Percentiles rank a stretch among this genome's conserved stretches.
Conservation (phyloP, 2,113 vertebrate genomes). For the Calypte anna region DNA sequence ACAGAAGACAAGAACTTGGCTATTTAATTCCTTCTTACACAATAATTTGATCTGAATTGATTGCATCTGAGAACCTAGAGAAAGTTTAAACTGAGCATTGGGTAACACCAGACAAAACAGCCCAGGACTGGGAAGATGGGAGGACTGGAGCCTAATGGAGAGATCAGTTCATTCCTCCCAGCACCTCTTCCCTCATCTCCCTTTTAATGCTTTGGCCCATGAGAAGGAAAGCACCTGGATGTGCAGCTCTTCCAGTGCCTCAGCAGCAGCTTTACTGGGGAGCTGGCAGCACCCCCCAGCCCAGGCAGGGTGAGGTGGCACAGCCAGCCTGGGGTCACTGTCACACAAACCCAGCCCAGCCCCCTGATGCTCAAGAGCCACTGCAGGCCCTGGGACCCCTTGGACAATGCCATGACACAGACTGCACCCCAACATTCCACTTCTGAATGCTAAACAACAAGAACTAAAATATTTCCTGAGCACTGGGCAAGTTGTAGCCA, state of each 20-base stretch:
- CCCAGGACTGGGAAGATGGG: not conserved
- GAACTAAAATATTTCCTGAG: not conserved
- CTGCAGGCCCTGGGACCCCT: fast-evolving
- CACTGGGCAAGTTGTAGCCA: not conserved
- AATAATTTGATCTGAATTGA: not conserved
- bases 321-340: fast-evolving
- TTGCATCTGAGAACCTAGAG: not conserved
- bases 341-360: not conserved
- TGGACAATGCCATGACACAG: not conserved
- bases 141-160: not conserved
- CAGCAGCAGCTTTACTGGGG: fast-evolving
- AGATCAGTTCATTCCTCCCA: not conserved
- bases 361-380: not conserved
- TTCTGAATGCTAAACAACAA: not conserved
- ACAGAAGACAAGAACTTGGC: not conserved
- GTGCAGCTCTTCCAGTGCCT: not conserved
- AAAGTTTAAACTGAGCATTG: not conserved
- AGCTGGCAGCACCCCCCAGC: not conserved
- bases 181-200: not conserved
- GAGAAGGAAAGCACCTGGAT: fast-evolving
- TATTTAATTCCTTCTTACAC: not conserved
- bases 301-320: fast-evolving
- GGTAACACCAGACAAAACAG: fast-evolving
- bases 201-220: fast-evolving
- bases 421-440: not conserved